phyloP scores from a whole-genome alignment of 2,113 vertebrate species.

The Tretioscincus oriximinensis region DNA sequence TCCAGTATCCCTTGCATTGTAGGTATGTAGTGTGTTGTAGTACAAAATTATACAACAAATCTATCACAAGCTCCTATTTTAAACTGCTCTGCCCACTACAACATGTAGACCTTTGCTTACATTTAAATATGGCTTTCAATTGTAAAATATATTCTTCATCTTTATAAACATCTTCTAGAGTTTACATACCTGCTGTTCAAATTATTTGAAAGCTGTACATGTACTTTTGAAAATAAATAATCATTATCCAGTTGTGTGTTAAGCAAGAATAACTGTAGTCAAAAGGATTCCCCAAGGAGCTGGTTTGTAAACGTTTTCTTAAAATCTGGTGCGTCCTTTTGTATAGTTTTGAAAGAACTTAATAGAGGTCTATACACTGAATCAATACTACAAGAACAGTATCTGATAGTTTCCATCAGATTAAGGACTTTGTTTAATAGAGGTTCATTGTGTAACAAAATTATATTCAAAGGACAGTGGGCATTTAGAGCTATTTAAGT shows the following conservation, averaged over 20 bases:
- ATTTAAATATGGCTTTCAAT: too few relatives aligned
- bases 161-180: background rate
- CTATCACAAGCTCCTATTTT: too few relatives aligned
- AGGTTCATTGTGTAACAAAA: background rate
- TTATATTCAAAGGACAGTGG: conserved; percentile 21
- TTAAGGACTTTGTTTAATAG: background rate
- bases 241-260: conserved; percentile 43
- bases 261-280: conserved; percentile 41
- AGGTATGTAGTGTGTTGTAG: too few relatives aligned
- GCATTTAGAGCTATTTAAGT: conserved; percentile 20
- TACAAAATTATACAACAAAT: too few relatives aligned
- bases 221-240: conserved; percentile 49
- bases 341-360: background rate
- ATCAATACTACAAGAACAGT: conserved; percentile 2
- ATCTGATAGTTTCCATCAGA: background rate
- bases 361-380: background rate
- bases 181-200: background rate
- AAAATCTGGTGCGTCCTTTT: background rate
- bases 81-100: too few relatives aligned
- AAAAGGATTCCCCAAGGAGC: conserved; percentile 5
- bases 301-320: background rate
- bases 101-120: too few relatives aligned
- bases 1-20: too few relatives aligned
- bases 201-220: conserved; percentile 51
- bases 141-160: too few relatives aligned